Percentiles rank a stretch among this genome's conserved stretches.
phyloP scores from a whole-genome alignment of 2,888 invertebrate genomes.

The Cistogaster globosa region DNA sequence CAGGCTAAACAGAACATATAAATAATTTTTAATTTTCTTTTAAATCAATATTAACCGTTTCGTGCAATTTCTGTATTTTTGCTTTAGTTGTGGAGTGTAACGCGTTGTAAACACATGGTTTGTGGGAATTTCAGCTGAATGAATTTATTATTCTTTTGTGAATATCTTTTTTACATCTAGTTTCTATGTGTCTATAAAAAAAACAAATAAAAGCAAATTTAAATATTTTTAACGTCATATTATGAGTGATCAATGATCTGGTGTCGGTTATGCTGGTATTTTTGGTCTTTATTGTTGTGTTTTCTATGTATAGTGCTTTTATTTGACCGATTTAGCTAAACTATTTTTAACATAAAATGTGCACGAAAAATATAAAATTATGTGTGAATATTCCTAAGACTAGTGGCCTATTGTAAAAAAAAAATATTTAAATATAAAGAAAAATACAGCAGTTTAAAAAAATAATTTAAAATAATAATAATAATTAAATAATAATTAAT shows the following conservation, averaged over 20 bases:
- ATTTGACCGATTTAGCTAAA: slow-evolving; percentile 65
- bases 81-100: slow-evolving; percentile 61
- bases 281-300: slow-evolving; percentile 24
- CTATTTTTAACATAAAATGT: slow-evolving; percentile 59
- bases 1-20: slow-evolving; percentile 50
- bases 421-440: slow-evolving; percentile 31
- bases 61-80: slow-evolving; percentile 39
- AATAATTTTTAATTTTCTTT: slow-evolving; percentile 46
- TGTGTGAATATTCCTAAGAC: slow-evolving; percentile 22
- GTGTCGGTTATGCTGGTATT: slow-evolving; percentile 24
- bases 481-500: too few relatives aligned
- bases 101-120: slow-evolving; percentile 50
- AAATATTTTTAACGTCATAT: slow-evolving; percentile 29
- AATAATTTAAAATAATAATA: too few relatives aligned
- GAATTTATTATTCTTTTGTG: neutral
- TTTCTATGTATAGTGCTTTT: slow-evolving; percentile 45
- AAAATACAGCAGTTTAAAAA: neutral
- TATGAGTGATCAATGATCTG: slow-evolving; percentile 59
- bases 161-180: too few relatives aligned
- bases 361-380: slow-evolving; percentile 54
- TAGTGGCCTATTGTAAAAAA: slow-evolving; percentile 36
- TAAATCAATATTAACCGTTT: slow-evolving; percentile 60
- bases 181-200: neutral
- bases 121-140: slow-evolving; percentile 9
- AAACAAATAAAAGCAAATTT: slow-evolving; percentile 5